Conservation (phyloP, 2,888 invertebrate species). For the Bombyx huttoni region DNA sequence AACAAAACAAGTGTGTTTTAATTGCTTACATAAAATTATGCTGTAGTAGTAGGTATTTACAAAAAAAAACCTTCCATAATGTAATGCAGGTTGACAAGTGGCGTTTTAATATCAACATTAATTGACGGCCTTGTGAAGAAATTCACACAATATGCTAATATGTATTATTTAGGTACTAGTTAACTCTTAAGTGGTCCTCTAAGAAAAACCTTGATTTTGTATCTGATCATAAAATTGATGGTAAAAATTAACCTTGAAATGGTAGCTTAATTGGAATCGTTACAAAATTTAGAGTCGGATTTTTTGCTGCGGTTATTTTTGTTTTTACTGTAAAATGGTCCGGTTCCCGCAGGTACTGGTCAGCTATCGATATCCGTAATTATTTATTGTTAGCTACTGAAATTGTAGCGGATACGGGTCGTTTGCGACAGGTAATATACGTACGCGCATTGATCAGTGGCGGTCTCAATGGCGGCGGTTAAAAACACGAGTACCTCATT, state of each 20-base stretch:
- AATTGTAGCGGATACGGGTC: conserved; percentile 61
- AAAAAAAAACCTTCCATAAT: conserved; percentile 35
- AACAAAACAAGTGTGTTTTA: conserved; percentile 30
- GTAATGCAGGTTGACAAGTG: conserved; percentile 13
- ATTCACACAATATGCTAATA: conserved; percentile 37
- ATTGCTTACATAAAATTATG: conserved; percentile 38
- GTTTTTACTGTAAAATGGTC: conserved; percentile 28
- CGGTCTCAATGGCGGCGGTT: conserved; percentile 36
- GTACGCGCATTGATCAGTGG: conserved; percentile 52
- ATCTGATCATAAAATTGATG: conserved; percentile 23
- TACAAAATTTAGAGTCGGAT: conserved; percentile 17
- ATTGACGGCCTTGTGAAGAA: conserved; percentile 35
- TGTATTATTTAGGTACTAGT: conserved; percentile 25
- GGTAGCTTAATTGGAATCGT: conserved; percentile 15
- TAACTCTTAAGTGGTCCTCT: conserved; percentile 33
- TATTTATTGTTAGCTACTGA: conserved; percentile 57
- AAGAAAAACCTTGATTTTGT: conserved; percentile 29
- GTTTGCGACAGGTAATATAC: conserved; percentile 62
- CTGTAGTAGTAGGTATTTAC: conserved; percentile 17
- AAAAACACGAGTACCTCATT: conserved; percentile 62
- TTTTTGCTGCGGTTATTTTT: conserved; percentile 27
- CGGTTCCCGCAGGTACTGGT: conserved; percentile 24
- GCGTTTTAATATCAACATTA: conserved; percentile 49
- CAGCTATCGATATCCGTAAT: conserved; percentile 59
- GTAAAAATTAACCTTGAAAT: conserved; percentile 19